phyloP scores from a whole-genome alignment of 2,888 invertebrate genomes.

The Salpingus planirostris region DNA sequence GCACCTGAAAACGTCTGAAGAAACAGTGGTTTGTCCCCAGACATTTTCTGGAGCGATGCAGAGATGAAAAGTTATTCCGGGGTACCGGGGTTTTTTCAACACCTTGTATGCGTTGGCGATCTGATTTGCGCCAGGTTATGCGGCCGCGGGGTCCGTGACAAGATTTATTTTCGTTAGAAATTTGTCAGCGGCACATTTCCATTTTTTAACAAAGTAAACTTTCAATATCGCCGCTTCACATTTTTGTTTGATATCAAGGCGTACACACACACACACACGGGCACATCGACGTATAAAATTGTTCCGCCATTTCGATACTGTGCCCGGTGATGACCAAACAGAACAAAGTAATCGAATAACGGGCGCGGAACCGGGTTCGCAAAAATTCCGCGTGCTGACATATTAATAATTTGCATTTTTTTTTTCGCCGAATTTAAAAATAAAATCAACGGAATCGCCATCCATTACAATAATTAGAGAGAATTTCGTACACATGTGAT shows the following conservation, averaged over 20 bases:
- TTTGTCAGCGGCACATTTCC: too few species aligned
- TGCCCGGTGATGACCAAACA: conserved; percentile 22
- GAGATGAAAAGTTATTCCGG: too few species aligned
- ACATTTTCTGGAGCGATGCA: too few species aligned
- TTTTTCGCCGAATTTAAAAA: conserved; percentile 30
- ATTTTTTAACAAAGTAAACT: conserved; percentile 4
- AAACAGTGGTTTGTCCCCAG: too few species aligned
- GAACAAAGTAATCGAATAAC: conserved; percentile 22
- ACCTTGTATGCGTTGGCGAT: too few species aligned
- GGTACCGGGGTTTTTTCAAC: too few species aligned
- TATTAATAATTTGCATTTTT: conserved; percentile 35
- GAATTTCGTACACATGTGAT: conserved; percentile 35
- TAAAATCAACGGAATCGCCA: conserved; percentile 36
- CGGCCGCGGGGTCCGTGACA: too few species aligned
- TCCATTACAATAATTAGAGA: conserved; percentile 39
- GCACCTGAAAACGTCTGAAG: too few species aligned
- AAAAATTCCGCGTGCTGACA: conserved; percentile 27
- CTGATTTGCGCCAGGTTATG: too few species aligned
- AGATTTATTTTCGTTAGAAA: too few species aligned
- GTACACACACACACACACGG: conserved; percentile 6
- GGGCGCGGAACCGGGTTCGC: conserved; percentile 18
- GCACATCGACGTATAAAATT: conserved; percentile 16
- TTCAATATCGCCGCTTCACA: conserved; percentile 13
- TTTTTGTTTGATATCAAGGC: conserved; percentile 20
- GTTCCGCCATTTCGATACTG: conserved; percentile 22